Evolutionary conservation across 1,140 invertebrate genomes (phyloP), one percentile per base, ranked within the genome.

Genomic region (Stegodyphus mimosarum): DNA sequence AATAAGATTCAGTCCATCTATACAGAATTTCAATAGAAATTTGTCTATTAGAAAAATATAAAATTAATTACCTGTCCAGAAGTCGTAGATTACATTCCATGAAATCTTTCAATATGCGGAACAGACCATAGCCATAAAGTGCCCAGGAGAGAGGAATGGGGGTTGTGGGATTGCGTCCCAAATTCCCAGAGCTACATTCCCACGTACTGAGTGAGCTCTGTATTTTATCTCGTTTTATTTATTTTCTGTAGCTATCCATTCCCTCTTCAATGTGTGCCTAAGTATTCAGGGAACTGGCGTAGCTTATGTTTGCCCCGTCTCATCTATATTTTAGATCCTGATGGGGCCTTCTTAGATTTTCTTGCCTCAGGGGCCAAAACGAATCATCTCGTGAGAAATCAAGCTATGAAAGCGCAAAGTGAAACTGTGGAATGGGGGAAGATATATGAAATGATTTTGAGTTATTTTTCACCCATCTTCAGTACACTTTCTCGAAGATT

Each of bases 351-450:
- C 50, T 78, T 18, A 64, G 64, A 70, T 52, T 33, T 64, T 18
- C 64, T 69, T 15, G 76, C 64, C 76, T 52, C 17, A 52, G 76
- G 50, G 18, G 18, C 51, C 66, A 69, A 78, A 78, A 78, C 63
- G 76, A 78, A 69, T 69, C 49, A 78, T 69, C 76, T 78, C 76
- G 13, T 18, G 76, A 78, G 76, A 78, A 78, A 78, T 78, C 76
- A 78, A 78, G 64, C n/a, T 9, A 7, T 15, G 76, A 69, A 53
- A 71, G 69, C 69, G 64, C 52, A 69, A 69, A 69, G 15, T 18
- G 48, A 52, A 64, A 53, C n/a, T 66, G 48, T 17, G n/a, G 50
- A 33, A 11, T 15, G 49, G 50, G 50, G 64, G n/a, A 69, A 49
- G 48, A 33, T 69, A 11, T 69, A 49, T 13, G 33, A 71, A 49